These are phyloP conservation scores for Campoplex nolae DNA, from an alignment of 2,888 invertebrate species.

Conservation along the genomic window DNA sequence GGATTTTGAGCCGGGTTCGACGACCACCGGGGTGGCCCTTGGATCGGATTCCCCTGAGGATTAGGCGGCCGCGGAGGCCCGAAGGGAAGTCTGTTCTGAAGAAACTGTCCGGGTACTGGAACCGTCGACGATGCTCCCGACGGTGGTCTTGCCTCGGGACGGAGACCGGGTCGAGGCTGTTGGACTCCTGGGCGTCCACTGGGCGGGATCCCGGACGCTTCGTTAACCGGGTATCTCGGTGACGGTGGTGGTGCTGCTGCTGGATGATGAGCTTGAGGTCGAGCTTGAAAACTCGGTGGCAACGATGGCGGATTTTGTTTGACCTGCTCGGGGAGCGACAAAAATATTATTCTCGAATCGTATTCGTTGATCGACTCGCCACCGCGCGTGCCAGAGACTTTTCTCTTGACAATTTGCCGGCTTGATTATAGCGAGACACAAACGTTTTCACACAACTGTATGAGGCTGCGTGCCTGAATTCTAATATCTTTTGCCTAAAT, in stretches of 20 bases:
- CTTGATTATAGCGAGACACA: background rate
- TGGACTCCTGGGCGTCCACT: conserved; percentile 86
- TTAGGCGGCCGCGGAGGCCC: conserved; percentile 64
- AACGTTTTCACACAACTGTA: background rate
- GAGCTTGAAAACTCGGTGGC: conserved; percentile 74
- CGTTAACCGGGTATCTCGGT: conserved; percentile 77
- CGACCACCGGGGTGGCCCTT: conserved; percentile 60
- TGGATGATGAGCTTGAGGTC: conserved; percentile 77
- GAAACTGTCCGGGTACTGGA: background rate
- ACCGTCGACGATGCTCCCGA: conserved; percentile 80
- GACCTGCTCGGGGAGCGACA: background rate
- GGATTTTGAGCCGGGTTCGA: conserved; percentile 48
- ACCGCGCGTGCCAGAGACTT: background rate
- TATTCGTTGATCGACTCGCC: background rate
- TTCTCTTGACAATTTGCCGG: background rate
- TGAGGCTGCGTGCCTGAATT: background rate
- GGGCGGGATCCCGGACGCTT: conserved; percentile 72
- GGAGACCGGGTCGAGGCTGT: conserved; percentile 85
- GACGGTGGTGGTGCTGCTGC: conserved; percentile 63
- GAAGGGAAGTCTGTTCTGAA: conserved; percentile 55
- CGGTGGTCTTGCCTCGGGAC: conserved; percentile 85
- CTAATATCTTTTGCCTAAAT: background rate
- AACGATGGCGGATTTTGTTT: conserved; percentile 35
- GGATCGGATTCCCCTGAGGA: conserved; percentile 66
- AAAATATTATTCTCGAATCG: background rate